A percentile compares a stretch with the other conserved stretches of the same genome.
These are phyloP conservation scores for Poeciliopsis gracilis DNA, from an alignment of 2,797 vertebrate genomes.

Conservation along the genomic window DNA sequence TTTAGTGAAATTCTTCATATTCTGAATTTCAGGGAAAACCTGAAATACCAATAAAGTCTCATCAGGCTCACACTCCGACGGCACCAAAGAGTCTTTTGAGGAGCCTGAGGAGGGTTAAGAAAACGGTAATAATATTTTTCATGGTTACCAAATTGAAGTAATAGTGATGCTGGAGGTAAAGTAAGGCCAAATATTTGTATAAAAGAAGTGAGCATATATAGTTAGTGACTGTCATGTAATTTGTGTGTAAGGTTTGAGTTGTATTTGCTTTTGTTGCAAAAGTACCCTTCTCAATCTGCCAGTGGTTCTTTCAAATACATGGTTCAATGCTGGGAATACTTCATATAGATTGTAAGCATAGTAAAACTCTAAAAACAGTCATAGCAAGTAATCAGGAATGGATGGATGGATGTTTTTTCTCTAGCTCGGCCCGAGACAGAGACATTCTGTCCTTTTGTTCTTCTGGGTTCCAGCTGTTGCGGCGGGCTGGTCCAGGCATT, in stretches of 20 bases:
- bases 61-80: neutral
- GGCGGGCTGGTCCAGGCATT: neutral
- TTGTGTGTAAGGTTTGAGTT: neutral
- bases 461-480: neutral
- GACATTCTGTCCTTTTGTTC: neutral
- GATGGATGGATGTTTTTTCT: neutral
- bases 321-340: neutral
- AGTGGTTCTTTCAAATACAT: neutral
- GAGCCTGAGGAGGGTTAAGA: neutral
- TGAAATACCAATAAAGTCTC: neutral
- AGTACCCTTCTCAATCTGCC: neutral
- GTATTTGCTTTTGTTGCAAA: neutral
- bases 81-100: neutral
- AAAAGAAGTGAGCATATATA: neutral
- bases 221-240: neutral
- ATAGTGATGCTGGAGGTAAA: neutral
- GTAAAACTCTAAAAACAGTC: neutral
- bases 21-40: neutral
- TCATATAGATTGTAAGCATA: neutral
- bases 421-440: too few relatives aligned
- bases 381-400: neutral
- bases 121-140: neutral
- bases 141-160: neutral
- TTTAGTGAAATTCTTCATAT: neutral
- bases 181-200: neutral